Base-by-base conservation (phyloP, 2,888 invertebrate species). In the Hoplodrina ambigua region DNA sequence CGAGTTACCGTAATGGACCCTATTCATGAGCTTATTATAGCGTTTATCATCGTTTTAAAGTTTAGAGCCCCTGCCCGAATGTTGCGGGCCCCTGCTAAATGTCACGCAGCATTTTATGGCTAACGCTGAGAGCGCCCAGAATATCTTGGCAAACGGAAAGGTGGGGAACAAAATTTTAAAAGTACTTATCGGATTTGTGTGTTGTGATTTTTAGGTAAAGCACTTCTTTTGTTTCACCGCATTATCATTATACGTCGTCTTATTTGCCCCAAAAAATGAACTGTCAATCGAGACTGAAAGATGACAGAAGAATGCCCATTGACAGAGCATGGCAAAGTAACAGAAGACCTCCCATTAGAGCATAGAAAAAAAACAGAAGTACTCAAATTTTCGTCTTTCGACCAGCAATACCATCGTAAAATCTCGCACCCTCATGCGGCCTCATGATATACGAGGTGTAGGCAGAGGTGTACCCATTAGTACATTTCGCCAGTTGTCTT, bases 1-100 rank as follows among this genome's bases (percentile, higher is more conserved):
- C 80, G 85, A 86, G 82, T 86, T 83, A 86, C 85, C 76, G 78
- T 86, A 88, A 88, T 87, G 85, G 83, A 85, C 84, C 80, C 85
- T 78, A 90, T 88, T 83, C 80, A 80, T 75, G 80, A 79, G 83
- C 78, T 85, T 83, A 83, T 83, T 83, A 81, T 74, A 73, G 81
- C 83, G 83, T 86, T 86, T 87, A 85, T 86, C 87, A 85, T 86
- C 78, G 84, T 84, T 82, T 79, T 71, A 86, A 84, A 86, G 84
- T 86, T 85, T 84, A 71, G 69, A 80, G 60, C 66, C 54, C 62
- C 73, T 62, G 65, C 64, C 65, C 50, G 59, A 75, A 75, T 67
- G 64, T 73, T 62, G 65, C 63, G 76, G 63, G 60, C 30, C 61
- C 33, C 53, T 69, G 69, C 37, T 80, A 78, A 80, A 80, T 82